A percentile compares a stretch with the other conserved stretches of the same genome.
Evolutionary conservation across 2,113 vertebrate species (phyloP).

Genomic region (Oreocharis arfaki): DNA sequence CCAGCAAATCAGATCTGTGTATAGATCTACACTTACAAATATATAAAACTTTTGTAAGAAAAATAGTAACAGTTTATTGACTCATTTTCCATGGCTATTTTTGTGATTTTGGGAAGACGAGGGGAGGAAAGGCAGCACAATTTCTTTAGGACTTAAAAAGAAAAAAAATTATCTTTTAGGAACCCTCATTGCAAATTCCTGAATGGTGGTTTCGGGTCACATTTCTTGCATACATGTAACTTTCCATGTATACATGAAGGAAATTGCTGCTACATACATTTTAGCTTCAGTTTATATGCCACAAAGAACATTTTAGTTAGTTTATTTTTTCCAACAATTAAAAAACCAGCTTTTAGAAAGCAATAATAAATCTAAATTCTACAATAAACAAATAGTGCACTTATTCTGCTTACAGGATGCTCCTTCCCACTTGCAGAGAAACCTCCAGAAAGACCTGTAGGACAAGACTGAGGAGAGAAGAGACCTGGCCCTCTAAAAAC

Average conservation of each 20-base stretch:
- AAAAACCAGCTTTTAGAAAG: neutral
- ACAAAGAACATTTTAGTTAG: neutral
- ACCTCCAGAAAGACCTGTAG: neutral
- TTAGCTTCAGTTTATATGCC: neutral
- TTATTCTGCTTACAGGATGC: neutral
- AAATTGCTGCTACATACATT: neutral
- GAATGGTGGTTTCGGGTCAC: neutral
- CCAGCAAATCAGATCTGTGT: neutral
- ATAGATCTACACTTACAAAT: neutral
- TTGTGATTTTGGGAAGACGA: neutral
- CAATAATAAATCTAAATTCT: neutral
- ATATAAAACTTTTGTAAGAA: neutral
- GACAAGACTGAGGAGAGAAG: neutral
- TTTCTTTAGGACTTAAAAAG: neutral
- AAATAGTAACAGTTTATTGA: neutral
- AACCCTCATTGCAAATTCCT: neutral
- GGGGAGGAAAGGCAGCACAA: neutral
- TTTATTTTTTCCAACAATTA: neutral
- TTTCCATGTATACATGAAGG: neutral
- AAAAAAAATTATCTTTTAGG: neutral
- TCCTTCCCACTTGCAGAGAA: neutral
- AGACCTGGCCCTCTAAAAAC: neutral
- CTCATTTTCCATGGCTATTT: neutral
- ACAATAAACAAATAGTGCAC: neutral
- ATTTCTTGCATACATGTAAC: neutral